phyloP scores from a whole-genome alignment of 2,113 vertebrate genomes.

The Onychostruthus taczanowskii region DNA sequence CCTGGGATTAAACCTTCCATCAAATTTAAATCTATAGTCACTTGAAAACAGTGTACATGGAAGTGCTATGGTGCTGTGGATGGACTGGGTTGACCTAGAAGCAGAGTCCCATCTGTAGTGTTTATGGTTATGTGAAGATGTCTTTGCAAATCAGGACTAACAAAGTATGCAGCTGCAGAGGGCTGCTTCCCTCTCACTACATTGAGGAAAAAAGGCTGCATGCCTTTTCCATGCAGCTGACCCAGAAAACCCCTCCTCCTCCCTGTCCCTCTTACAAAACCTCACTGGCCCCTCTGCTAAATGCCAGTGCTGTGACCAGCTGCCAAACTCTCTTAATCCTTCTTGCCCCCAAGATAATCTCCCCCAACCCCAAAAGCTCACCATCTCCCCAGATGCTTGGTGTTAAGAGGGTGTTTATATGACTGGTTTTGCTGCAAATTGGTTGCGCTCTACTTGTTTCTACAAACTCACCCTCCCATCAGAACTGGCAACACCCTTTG shows the following conservation, averaged over 20 bases:
- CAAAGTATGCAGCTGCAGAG: constrained; percentile 27
- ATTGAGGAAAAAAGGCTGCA: background rate
- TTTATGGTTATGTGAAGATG: constrained; percentile 53
- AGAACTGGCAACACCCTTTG: constrained; percentile 29
- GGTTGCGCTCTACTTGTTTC: constrained; percentile 12
- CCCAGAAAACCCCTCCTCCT: constrained; percentile 42
- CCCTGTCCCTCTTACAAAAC: background rate
- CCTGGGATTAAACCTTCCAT: constrained; percentile 19
- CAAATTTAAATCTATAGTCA: background rate
- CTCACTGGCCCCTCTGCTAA: background rate
- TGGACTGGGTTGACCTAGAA: constrained; percentile 58
- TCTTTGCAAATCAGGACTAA: constrained; percentile 52
- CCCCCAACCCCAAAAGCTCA: constrained; percentile 43
- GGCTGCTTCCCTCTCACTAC: background rate
- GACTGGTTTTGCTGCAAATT: background rate
- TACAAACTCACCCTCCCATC: background rate
- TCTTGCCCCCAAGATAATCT: constrained; percentile 41
- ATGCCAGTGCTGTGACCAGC: background rate
- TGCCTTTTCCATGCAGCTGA: constrained; percentile 12
- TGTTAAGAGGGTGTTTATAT: background rate
- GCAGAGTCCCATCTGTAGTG: constrained; percentile 33
- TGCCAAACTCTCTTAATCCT: constrained; percentile 50
- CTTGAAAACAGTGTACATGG: background rate
- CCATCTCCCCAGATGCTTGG: background rate
- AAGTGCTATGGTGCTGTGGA: background rate